Percentiles rank a stretch among this genome's conserved stretches.
Conservation (phyloP, 2,113 vertebrate species). For the Amblyornis subalaris region DNA sequence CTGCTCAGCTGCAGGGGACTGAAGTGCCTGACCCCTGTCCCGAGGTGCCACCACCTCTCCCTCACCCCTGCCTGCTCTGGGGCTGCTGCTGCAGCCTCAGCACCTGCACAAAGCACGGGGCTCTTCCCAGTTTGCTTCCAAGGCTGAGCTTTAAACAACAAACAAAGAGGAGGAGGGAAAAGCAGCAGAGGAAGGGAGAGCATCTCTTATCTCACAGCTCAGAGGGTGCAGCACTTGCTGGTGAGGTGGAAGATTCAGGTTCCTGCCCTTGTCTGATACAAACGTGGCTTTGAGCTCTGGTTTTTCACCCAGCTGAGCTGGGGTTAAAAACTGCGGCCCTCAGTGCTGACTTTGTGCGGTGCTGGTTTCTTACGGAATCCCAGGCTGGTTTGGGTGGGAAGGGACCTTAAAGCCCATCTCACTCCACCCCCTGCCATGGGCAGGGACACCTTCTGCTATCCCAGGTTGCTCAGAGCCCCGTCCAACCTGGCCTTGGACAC, state of each 20-base stretch:
- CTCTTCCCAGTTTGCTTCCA: background rate
- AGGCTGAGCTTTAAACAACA: background rate
- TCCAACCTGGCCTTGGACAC: background rate
- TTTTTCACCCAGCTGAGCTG: background rate
- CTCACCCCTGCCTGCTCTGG: background rate
- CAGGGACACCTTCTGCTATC: background rate
- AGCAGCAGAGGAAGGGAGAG: background rate
- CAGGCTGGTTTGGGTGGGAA: background rate
- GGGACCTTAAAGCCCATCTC: background rate
- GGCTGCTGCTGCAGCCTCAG: background rate
- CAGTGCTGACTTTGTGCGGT: background rate
- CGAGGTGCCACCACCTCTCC: background rate
- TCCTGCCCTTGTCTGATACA: background rate
- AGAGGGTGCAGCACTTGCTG: background rate
- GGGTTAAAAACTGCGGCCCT: background rate
- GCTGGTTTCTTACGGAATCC: background rate
- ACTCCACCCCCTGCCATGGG: no score
- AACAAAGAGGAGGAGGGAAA: background rate
- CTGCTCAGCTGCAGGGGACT: background rate
- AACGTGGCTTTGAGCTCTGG: background rate
- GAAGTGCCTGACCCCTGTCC: background rate
- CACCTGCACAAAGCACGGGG: background rate
- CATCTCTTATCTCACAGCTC: background rate
- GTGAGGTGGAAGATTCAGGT: background rate
- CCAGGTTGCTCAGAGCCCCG: accelerated